Conservation (phyloP, 2,113 vertebrate genomes). For the Melierax canorus region DNA sequence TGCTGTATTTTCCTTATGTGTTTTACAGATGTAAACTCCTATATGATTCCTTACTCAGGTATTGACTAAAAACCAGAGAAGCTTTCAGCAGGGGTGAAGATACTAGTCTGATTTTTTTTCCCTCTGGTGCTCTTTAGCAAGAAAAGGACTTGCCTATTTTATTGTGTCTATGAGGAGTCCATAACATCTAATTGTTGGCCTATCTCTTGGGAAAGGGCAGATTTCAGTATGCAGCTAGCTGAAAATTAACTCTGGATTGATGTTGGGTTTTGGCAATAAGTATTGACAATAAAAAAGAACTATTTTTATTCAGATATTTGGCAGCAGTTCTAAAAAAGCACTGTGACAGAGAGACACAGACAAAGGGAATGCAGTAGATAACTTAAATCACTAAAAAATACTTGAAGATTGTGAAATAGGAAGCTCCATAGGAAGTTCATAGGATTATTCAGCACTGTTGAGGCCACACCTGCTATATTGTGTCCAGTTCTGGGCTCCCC, state of each 20-base stretch:
- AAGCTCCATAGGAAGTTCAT: background rate
- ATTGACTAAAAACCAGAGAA: background rate
- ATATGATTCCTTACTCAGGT: background rate
- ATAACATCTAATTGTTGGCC: background rate
- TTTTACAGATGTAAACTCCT: background rate
- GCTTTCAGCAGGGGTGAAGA: background rate
- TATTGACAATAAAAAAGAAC: background rate
- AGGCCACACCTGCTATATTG: background rate
- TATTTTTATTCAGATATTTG: background rate
- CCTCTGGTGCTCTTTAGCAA: background rate
- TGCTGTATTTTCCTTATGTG: background rate
- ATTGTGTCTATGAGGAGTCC: background rate
- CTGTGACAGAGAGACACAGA: background rate
- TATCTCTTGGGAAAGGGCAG: background rate
- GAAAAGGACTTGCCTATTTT: background rate
- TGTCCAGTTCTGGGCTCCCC: background rate
- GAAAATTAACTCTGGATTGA: background rate
- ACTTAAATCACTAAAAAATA: background rate
- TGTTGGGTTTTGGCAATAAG: background rate
- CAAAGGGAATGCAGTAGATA: background rate
- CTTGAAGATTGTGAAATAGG: background rate
- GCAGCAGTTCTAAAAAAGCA: background rate
- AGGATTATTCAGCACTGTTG: background rate
- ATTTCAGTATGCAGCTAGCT: background rate
- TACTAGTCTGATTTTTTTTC: background rate